Evolutionary conservation across 2,888 invertebrate genomes (phyloP).

Genomic region (Cantharis rufa): DNA sequence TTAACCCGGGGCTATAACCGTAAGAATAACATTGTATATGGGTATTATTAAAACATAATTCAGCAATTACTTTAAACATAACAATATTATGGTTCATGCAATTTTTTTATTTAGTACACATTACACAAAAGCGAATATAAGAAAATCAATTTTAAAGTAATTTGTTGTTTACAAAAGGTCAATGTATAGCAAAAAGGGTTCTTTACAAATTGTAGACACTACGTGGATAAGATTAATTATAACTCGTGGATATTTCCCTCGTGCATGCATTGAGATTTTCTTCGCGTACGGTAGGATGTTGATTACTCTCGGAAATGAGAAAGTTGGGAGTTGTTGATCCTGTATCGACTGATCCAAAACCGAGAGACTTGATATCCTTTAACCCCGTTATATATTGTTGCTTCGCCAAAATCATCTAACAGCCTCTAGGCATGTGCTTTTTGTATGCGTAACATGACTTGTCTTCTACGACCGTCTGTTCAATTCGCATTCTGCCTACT

Average conservation of each 20-base stretch:
- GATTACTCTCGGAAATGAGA: constrained; percentile 34
- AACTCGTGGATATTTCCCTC: constrained; percentile 28
- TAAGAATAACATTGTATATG: background rate
- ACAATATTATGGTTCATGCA: background rate
- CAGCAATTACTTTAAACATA: background rate
- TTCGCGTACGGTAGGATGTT: constrained; percentile 31
- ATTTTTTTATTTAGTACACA: background rate
- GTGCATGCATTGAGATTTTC: constrained; percentile 32
- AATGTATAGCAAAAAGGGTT: constrained; percentile 11
- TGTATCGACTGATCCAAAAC: constrained; percentile 32
- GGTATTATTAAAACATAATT: background rate
- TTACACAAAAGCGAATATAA: background rate
- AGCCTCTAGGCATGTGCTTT: constrained; percentile 19
- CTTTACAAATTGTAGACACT: constrained; percentile 19
- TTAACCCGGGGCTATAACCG: background rate
- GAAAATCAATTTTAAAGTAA: background rate
- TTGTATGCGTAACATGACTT: constrained; percentile 27
- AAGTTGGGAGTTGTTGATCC: constrained; percentile 33
- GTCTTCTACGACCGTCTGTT: constrained; percentile 26
- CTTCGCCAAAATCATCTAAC: constrained; percentile 19
- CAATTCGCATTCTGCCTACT: constrained; percentile 30
- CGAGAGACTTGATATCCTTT: constrained; percentile 30
- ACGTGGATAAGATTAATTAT: constrained; percentile 30
- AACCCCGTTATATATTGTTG: constrained; percentile 16
- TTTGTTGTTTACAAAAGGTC: background rate